These are phyloP conservation scores for Etheostoma perlongum DNA, from an alignment of 2,797 vertebrate genomes.

Conservation along the genomic window DNA sequence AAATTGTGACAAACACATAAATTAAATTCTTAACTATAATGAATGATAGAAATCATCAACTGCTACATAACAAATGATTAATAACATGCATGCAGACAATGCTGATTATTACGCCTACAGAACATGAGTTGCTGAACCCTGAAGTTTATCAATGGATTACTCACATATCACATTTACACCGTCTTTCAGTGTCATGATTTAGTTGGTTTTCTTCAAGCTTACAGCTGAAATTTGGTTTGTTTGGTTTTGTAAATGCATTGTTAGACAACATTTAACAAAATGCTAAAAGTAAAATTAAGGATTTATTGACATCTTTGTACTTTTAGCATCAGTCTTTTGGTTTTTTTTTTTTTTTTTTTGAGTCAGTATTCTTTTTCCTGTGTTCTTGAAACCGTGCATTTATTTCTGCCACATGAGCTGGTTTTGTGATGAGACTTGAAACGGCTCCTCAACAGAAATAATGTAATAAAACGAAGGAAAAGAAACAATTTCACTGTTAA, in stretches of 20 bases:
- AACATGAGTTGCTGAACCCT: not conserved
- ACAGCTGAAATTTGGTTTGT: not conserved
- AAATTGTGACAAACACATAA: not conserved
- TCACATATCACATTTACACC: conserved; percentile 2
- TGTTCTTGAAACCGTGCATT: not conserved
- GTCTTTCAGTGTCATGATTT: not conserved
- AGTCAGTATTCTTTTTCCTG: not conserved
- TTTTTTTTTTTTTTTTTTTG: not conserved
- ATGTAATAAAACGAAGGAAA: conserved; percentile 26
- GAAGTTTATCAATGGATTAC: not conserved
- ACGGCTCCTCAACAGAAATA: conserved; percentile 36
- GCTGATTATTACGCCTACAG: not conserved
- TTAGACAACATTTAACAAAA: not conserved
- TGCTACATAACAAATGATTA: not conserved
- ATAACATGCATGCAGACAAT: not conserved
- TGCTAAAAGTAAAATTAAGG: not conserved
- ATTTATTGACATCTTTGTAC: not conserved
- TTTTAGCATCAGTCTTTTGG: not conserved
- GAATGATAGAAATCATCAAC: not conserved
- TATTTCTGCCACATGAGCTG: conserved; percentile 23
- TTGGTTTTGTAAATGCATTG: not conserved
- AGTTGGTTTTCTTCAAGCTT: not conserved
- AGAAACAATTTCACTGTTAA: not conserved
- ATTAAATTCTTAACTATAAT: not conserved
- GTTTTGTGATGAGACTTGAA: conserved; percentile 38